phyloP scores from a whole-genome alignment of 2,113 vertebrate species.

The Lophochroa leadbeateri region DNA sequence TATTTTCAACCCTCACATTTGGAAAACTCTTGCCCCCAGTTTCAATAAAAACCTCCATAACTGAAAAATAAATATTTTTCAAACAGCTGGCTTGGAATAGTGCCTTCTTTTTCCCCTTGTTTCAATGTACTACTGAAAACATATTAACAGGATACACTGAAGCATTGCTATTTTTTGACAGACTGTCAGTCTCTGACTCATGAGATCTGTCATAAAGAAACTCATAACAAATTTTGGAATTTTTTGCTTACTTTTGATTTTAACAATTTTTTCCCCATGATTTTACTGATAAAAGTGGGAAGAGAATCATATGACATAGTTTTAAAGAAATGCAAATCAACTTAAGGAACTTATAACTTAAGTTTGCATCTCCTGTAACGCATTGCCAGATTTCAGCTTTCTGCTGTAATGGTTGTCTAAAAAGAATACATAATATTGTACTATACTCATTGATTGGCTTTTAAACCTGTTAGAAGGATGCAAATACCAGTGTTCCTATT shows the following conservation, averaged over 20 bases:
- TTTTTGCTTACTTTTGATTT: neutral
- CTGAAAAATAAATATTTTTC: conserved; percentile 42
- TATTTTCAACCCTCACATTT: neutral
- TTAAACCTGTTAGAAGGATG: neutral
- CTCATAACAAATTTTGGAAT: neutral
- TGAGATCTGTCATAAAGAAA: neutral
- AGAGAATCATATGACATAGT: neutral
- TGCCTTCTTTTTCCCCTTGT: neutral
- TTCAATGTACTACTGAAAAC: conserved; percentile 15
- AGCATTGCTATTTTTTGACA: neutral
- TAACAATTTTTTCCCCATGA: neutral
- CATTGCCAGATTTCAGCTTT: neutral
- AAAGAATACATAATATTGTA: neutral
- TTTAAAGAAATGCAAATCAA: neutral
- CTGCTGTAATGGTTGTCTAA: neutral
- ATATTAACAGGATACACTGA: neutral
- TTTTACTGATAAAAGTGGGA: neutral
- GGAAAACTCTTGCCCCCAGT: neutral
- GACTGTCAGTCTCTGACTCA: neutral
- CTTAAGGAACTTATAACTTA: neutral
- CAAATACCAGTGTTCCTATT: neutral
- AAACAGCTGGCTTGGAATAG: conserved; percentile 27
- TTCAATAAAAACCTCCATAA: conserved; percentile 34
- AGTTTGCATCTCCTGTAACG: neutral
- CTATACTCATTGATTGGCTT: neutral